Evolutionary conservation across 2,888 invertebrate genomes (phyloP).

Genomic region (Tipula vernalis): DNA sequence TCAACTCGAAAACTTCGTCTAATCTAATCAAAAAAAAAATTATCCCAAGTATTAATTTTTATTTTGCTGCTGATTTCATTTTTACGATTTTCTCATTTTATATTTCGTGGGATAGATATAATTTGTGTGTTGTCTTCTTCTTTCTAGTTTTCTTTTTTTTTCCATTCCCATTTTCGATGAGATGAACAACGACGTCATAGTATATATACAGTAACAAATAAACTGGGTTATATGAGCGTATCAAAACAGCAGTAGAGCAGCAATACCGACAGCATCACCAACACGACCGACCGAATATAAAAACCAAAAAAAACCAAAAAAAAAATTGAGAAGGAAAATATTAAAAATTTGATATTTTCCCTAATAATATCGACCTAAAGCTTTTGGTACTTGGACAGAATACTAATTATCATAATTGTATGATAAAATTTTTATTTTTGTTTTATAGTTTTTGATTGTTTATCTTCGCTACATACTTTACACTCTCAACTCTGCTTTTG

Average conservation of each 20-base stretch:
- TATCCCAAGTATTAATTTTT: background rate
- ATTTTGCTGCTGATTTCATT: background rate
- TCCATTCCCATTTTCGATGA: background rate
- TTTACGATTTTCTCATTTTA: background rate
- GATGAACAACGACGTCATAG: constrained; percentile 4
- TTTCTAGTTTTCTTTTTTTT: background rate
- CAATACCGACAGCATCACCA: background rate
- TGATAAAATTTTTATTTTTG: background rate
- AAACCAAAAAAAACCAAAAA: background rate
- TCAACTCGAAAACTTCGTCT: background rate
- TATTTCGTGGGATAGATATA: background rate
- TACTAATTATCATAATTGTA: background rate
- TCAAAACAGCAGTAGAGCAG: background rate
- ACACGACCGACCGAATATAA: background rate
- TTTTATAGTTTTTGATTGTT: background rate
- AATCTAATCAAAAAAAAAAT: background rate
- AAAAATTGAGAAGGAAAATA: background rate
- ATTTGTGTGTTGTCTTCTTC: background rate
- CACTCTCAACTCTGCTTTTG: background rate
- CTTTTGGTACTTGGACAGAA: background rate
- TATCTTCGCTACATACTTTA: background rate
- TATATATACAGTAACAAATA: background rate
- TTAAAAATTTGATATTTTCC: background rate
- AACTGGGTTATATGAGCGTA: background rate
- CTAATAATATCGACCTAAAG: background rate